Evolutionary conservation across 2,888 invertebrate species (phyloP).

Genomic region (Heliconius charithonia): DNA sequence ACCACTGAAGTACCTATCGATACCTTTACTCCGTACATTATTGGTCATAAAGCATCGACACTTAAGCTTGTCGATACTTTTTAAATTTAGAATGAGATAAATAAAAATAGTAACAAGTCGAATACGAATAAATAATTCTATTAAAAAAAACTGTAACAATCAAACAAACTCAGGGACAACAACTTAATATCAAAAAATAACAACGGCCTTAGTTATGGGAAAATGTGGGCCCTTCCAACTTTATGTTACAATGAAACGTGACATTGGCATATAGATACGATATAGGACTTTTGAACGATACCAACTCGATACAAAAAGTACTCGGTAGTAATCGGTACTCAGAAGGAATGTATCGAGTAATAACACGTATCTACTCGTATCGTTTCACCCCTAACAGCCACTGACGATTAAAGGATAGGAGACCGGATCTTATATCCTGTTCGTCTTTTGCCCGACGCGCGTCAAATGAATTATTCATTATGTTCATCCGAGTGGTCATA

Average conservation of each 20-base stretch:
- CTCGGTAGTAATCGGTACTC: background rate
- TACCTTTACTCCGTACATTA: background rate
- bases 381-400: slow-evolving; percentile 19
- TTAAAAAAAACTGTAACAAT: too few species aligned
- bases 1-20: background rate
- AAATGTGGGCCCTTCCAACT: too few species aligned
- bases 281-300: background rate
- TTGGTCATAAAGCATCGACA: background rate
- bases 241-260: background rate
- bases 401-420: slow-evolving; percentile 49
- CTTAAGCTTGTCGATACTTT: background rate
- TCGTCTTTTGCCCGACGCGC: slow-evolving; percentile 59
- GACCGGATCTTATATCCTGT: slow-evolving; percentile 79
- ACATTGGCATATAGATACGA: too few species aligned
- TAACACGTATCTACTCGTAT: background rate
- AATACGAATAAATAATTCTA: too few species aligned
- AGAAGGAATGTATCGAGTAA: background rate
- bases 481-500: slow-evolving; percentile 40
- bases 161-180: too few species aligned
- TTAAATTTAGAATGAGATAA: background rate
- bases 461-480: slow-evolving; percentile 70
- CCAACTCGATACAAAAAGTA: background rate
- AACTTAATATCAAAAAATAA: too few species aligned
- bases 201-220: too few species aligned
- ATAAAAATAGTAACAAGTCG: background rate